Evolutionary conservation across 2,113 vertebrate genomes (phyloP).

Genomic region (Thermophis baileyi): DNA sequence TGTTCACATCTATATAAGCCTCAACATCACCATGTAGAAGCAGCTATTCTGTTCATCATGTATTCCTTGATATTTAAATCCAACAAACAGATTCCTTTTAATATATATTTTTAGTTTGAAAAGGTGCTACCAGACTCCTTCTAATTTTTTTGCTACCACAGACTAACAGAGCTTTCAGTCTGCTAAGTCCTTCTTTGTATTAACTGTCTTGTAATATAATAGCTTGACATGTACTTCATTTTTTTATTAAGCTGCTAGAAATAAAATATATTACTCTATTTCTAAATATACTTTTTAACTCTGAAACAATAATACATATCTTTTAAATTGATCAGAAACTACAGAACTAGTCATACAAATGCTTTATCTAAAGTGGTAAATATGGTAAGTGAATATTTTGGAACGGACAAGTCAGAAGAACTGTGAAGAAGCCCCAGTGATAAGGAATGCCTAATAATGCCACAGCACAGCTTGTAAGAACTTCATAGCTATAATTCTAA

Average conservation of each 20-base stretch:
- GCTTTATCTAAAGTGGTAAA: neutral
- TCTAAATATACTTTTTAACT: neutral
- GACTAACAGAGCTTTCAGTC: neutral
- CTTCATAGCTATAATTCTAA: neutral
- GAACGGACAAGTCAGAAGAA: neutral
- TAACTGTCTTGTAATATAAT: neutral
- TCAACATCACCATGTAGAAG: neutral
- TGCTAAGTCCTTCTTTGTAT: neutral
- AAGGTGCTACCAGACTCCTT: neutral
- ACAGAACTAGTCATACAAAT: neutral
- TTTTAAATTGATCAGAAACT: neutral
- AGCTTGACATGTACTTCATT: neutral
- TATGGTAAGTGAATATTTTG: neutral
- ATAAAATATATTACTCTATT: neutral
- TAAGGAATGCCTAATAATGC: neutral
- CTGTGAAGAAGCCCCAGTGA: neutral
- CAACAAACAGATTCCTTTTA: neutral
- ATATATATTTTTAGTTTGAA: neutral
- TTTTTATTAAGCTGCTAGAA: neutral
- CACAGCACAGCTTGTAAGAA: neutral
- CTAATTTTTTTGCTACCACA: neutral
- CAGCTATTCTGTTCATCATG: neutral
- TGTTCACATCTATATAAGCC: neutral
- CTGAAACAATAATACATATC: neutral
- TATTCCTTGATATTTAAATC: neutral